A percentile compares a stretch with the other conserved stretches of the same genome.
phyloP scores from a whole-genome alignment of 2,888 invertebrate genomes.

The Leptinotarsa haldemani region DNA sequence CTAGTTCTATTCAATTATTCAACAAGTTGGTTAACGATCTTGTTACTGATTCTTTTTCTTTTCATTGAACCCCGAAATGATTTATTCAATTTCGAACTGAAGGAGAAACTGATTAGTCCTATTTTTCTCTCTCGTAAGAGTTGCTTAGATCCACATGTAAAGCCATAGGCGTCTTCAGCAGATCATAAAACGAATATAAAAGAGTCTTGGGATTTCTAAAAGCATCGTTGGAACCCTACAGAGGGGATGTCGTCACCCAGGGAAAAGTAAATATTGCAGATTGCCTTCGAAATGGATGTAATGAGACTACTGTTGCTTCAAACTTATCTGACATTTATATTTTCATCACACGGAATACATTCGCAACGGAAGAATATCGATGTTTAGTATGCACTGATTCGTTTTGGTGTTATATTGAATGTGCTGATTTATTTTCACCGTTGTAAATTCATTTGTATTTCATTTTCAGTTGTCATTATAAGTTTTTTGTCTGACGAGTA shows the following conservation, averaged over 20 bases:
- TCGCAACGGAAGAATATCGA: not conserved
- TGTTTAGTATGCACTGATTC: not conserved
- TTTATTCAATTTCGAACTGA: too few relatives aligned
- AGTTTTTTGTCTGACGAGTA: too few relatives aligned
- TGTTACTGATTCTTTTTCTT: too few relatives aligned
- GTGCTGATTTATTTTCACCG: not conserved
- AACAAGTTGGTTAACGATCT: too few relatives aligned
- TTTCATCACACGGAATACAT: slow-evolving; percentile 35
- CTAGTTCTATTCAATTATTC: too few relatives aligned
- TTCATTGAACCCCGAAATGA: too few relatives aligned
- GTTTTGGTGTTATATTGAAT: not conserved
- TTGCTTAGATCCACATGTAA: not conserved
- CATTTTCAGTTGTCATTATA: too few relatives aligned
- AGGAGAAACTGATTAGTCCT: too few relatives aligned
- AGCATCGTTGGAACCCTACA: slow-evolving; percentile 48
- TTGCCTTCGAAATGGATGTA: slow-evolving; percentile 52
- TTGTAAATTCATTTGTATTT: too few relatives aligned
- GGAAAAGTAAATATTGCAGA: slow-evolving; percentile 50
- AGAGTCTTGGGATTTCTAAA: slow-evolving; percentile 54
- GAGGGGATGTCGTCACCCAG: slow-evolving; percentile 41
- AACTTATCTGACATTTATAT: slow-evolving; percentile 33
- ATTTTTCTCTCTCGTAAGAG: too few relatives aligned
- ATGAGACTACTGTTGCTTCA: slow-evolving; percentile 44
- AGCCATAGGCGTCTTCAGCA: slow-evolving; percentile 53
- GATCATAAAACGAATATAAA: slow-evolving; percentile 54